Conservation (phyloP, 2,113 vertebrate genomes). For the Plecturocebus donacophilus region DNA sequence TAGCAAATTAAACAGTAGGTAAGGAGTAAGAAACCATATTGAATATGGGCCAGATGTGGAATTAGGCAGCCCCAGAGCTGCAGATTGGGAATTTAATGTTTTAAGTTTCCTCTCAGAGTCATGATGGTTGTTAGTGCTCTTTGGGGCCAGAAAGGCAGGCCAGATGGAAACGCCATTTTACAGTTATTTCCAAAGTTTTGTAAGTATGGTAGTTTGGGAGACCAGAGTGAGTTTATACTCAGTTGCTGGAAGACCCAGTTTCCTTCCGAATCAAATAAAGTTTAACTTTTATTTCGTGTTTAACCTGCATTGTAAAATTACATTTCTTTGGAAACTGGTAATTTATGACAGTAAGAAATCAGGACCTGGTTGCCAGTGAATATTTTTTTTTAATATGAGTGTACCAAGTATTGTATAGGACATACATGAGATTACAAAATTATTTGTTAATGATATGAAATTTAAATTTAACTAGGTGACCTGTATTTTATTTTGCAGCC, state of each 20-base stretch:
- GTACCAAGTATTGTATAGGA: background rate
- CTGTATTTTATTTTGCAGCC: background rate
- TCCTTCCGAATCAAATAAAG: slow-evolving; percentile 36
- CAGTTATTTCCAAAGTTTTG: background rate
- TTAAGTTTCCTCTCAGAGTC: background rate
- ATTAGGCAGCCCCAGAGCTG: background rate
- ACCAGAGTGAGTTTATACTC: background rate
- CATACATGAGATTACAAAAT: background rate
- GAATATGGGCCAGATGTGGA: background rate
- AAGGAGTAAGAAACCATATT: background rate
- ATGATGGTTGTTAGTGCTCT: background rate
- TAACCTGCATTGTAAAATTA: background rate
- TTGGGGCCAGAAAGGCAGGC: background rate
- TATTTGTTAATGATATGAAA: background rate
- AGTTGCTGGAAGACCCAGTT: background rate
- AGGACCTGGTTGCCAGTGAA: background rate
- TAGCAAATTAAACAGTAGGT: background rate
- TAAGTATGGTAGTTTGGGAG: background rate
- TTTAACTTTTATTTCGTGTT: background rate
- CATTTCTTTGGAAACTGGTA: slow-evolving; percentile 23
- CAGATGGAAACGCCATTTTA: background rate
- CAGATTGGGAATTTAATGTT: slow-evolving; percentile 21
- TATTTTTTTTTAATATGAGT: background rate
- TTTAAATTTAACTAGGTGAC: background rate
- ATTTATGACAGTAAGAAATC: background rate